Conservation (phyloP, 2,888 invertebrate species). For the Drosophila mimica region DNA sequence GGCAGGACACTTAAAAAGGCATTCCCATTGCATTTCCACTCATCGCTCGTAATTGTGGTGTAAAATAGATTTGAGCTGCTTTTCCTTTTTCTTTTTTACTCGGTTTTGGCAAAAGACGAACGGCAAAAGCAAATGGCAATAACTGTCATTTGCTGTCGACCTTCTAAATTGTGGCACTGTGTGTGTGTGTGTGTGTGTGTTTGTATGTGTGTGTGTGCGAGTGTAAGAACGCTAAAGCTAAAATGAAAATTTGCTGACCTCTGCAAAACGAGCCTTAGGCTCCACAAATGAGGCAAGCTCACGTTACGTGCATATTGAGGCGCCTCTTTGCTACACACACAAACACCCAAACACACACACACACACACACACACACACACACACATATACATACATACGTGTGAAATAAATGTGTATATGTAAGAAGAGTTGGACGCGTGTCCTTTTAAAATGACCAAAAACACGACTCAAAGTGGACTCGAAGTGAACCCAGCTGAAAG, state of each 20-base stretch:
- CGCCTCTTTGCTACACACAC: constrained; percentile 13
- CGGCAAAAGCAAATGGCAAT: constrained; percentile 67
- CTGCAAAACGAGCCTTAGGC: constrained; percentile 55
- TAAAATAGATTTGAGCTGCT: constrained; percentile 55
- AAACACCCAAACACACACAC: constrained; percentile 1
- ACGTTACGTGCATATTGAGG: constrained; percentile 49
- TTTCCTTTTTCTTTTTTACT: constrained; percentile 1
- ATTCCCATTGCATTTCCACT: constrained; percentile 75
- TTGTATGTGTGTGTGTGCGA: constrained; percentile 18
- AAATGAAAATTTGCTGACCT: constrained; percentile 77
- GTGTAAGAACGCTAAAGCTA: constrained; percentile 38
- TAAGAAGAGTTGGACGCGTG: constrained; percentile 15
- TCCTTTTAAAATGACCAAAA: not conserved
- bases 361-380: constrained; percentile 9
- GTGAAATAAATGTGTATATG: constrained; percentile 61
- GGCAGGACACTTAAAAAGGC: constrained; percentile 63
- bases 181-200: constrained; percentile 3
- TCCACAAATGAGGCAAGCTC: constrained; percentile 51
- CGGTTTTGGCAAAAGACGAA: constrained; percentile 39
- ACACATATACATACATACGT: constrained; percentile 26
- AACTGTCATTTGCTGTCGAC: constrained; percentile 76
- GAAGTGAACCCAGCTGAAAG: not conserved
- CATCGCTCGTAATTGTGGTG: constrained; percentile 77
- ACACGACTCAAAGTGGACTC: not conserved
- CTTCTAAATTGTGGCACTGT: constrained; percentile 63